Base-by-base conservation (phyloP, 2,113 vertebrate species). In the Takifugu flavidus region DNA sequence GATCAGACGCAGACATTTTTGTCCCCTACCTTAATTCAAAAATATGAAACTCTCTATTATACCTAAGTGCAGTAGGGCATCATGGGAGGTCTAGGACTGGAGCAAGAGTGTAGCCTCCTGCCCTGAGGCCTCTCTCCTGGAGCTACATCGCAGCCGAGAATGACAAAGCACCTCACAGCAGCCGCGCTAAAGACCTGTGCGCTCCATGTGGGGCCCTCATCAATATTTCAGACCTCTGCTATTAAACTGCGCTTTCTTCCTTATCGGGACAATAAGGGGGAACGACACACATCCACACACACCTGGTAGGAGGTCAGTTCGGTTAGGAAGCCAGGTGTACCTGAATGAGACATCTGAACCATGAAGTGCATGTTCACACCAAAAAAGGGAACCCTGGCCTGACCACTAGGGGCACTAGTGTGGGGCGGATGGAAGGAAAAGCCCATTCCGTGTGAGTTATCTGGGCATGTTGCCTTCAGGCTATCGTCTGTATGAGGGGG, bases 151-250 rank as follows among this genome's bases (percentile, higher is more conserved):
- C 82, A 83, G 81, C 86, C 87, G 2, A 57, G 60, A 58, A 76
- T 81, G 84, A 85, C 82, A 70, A 82, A 83, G 75, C 63, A 66
- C 59, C 55, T 66, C 15, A 49, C 51, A 66, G 65, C 63, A 70
- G 47, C 74, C 29, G 4, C 39, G 70, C 67, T 64, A 52, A 53
- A 59, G 63, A 74, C 64, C 76, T 73, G 44, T 44, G 56, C 74
- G 85, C 65, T 53, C 72, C 57, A 25, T 70, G 71, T 2, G 25
- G 64, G 2, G 67, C 67, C 68, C 77, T 85, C 75, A 85, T 87
- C 77, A 86, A 87, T 86, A 82, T 83, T 89, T 83, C 79, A 86
- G 56, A 59, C 49, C 31, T 44, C 46, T 42, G 70, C 66, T 52
- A 79, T 82, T 80, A 65, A 72, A 76, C 70, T 82, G 66, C 73